phyloP scores from a whole-genome alignment of 2,797 vertebrate species.

The Falco columbarius region DNA sequence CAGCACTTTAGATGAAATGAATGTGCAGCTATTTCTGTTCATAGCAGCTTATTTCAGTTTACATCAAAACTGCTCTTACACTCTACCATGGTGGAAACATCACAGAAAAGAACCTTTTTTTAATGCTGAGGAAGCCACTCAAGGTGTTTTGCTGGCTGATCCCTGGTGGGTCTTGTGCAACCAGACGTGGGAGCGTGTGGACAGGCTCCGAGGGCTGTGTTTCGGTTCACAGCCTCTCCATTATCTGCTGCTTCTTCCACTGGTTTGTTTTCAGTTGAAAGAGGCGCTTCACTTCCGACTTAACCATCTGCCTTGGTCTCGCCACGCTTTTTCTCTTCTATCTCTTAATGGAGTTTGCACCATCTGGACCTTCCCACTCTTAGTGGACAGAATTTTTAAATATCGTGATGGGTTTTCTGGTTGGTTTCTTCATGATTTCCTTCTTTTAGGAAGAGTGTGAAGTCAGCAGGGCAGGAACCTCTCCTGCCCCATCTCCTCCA shows the following conservation, averaged over 20 bases:
- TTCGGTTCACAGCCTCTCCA: background rate
- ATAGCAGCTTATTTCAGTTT: constrained; percentile 18
- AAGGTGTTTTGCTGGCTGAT: background rate
- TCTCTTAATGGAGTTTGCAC: background rate
- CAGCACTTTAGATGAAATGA: background rate
- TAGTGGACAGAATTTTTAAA: background rate
- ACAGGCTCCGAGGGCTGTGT: background rate
- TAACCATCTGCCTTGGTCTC: background rate
- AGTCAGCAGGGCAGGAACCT: background rate
- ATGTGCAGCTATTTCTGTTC: background rate
- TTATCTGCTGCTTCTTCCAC: background rate
- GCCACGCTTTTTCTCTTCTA: background rate
- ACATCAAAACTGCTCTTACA: background rate
- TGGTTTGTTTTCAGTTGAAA: background rate
- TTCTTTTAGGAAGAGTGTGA: background rate
- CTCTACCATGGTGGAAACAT: background rate
- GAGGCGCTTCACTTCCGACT: background rate
- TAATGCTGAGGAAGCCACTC: background rate
- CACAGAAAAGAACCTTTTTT: background rate
- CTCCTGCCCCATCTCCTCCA: background rate
- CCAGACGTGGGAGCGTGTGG: background rate
- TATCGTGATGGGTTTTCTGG: background rate
- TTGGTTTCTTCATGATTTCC: background rate
- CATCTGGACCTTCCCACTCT: background rate
- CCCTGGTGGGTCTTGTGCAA: background rate